A percentile compares a stretch with the other conserved stretches of the same genome.
Evolutionary conservation across 2,113 vertebrate species (phyloP).

Genomic region (Petrocephalus microphthalmus): DNA sequence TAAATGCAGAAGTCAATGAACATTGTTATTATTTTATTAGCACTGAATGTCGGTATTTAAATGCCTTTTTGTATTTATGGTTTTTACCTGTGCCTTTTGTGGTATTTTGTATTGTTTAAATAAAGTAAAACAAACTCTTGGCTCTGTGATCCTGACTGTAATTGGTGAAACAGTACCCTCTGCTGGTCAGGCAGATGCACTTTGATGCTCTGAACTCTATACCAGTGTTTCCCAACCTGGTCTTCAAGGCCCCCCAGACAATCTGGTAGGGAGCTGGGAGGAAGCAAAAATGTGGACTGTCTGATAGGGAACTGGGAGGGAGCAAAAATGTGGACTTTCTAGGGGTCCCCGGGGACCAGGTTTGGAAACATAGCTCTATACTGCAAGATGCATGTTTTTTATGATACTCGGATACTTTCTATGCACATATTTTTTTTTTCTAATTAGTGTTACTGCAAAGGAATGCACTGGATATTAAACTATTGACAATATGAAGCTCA

Average conservation of each 20-base stretch:
- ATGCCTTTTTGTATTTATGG: slow-evolving; percentile 45
- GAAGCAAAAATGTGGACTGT: not conserved
- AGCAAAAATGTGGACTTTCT: not conserved
- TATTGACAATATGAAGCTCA: not conserved
- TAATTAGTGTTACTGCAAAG: not conserved
- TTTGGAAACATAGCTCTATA: not conserved
- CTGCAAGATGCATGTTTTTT: not conserved
- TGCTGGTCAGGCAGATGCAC: not conserved
- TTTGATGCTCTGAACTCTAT: not conserved
- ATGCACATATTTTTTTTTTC: not conserved
- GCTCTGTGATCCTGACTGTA: slow-evolving; percentile 36
- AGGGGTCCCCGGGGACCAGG: not conserved
- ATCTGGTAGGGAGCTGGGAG: not conserved
- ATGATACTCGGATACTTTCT: not conserved
- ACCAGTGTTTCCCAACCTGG: not conserved
- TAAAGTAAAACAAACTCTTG: slow-evolving; percentile 36
- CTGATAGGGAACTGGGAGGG: too few species aligned
- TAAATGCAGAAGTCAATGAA: slow-evolving; percentile 27
- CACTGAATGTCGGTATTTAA: slow-evolving; percentile 53
- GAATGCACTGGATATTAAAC: not conserved
- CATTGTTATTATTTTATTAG: slow-evolving; percentile 37
- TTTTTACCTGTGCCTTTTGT: slow-evolving; percentile 36
- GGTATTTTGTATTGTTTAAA: slow-evolving; percentile 55
- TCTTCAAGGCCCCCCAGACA: not conserved
- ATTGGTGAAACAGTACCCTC: not conserved